phyloP scores from a whole-genome alignment of 2,888 invertebrate genomes.

The Caenorhabditis doughertyi region DNA sequence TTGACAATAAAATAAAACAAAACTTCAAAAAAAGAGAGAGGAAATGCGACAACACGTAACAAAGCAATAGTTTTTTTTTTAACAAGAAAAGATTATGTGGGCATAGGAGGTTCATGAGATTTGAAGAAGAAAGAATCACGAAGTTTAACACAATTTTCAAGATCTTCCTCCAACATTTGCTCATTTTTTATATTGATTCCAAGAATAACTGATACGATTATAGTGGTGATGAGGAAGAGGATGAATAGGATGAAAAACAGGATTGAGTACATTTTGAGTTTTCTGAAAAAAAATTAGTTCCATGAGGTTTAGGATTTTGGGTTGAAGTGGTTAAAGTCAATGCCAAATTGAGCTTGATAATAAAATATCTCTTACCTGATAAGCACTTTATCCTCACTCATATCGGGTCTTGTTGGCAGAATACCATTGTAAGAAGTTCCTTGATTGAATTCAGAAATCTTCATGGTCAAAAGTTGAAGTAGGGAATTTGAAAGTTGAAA shows the following conservation, averaged over 20 bases:
- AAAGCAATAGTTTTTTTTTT: not conserved
- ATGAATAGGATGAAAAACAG: slow-evolving; percentile 57
- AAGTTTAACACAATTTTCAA: slow-evolving; percentile 46
- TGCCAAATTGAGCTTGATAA: not conserved
- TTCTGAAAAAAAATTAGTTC: slow-evolving; percentile 35
- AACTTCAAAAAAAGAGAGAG: not conserved
- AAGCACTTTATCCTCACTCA: slow-evolving; percentile 61
- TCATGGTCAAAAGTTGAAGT: slow-evolving; percentile 32
- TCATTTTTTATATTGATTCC: slow-evolving; percentile 61
- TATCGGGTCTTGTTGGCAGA: slow-evolving; percentile 60
- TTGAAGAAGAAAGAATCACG: slow-evolving; percentile 46
- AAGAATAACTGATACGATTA: slow-evolving; percentile 54
- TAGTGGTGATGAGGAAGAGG: slow-evolving; percentile 61
- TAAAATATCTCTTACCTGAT: slow-evolving; percentile 54
- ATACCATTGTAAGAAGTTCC: slow-evolving; percentile 62
- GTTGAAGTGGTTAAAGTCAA: too few species aligned
- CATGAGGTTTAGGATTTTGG: not conserved
- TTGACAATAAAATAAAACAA: slow-evolving; percentile 5
- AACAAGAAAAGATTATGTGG: not conserved
- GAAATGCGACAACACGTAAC: slow-evolving; percentile 50
- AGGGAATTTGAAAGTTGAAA: slow-evolving; percentile 4
- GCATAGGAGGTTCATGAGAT: slow-evolving; percentile 17
- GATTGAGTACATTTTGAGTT: slow-evolving; percentile 62
- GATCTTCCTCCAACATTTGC: slow-evolving; percentile 47
- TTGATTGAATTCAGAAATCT: slow-evolving; percentile 54